These are phyloP conservation scores for Leptosomus discolor DNA, from an alignment of 2,113 vertebrate species.

Conservation along the genomic window DNA sequence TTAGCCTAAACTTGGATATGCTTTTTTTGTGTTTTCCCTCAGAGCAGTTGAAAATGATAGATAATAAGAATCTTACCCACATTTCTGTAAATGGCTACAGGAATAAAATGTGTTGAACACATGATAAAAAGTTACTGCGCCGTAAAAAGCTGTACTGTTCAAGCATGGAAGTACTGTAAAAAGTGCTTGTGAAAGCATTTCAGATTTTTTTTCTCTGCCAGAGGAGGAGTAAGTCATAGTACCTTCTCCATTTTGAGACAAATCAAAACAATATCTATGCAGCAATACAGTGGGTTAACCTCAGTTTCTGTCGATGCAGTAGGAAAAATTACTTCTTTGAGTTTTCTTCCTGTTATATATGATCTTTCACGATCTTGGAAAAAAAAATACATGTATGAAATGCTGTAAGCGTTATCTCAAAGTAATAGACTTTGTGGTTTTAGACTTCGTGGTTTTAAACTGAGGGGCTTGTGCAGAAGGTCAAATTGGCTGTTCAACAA, in stretches of 20 bases:
- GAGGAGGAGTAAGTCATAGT: neutral
- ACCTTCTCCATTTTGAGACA: neutral
- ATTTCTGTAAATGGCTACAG: constrained; percentile 3
- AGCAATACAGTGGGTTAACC: neutral
- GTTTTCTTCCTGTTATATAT: neutral
- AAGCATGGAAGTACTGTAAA: neutral
- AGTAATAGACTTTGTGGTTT: neutral
- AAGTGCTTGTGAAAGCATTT: constrained; percentile 28
- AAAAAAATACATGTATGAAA: neutral
- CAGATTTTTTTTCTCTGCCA: neutral
- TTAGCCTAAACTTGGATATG: neutral
- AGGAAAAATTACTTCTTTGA: neutral
- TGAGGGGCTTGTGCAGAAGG: neutral
- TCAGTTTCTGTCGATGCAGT: neutral
- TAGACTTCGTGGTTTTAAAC: constrained; percentile 7
- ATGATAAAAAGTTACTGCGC: constrained; percentile 26
- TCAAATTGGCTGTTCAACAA: neutral
- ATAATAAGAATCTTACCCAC: neutral
- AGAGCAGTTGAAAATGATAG: neutral
- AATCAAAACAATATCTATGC: neutral
- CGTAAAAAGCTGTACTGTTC: neutral
- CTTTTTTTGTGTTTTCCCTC: neutral
- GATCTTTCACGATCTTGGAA: neutral
- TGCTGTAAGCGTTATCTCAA: neutral
- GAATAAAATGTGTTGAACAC: constrained; percentile 14